Conservation (phyloP, 2,797 vertebrate species). For the Oophaga sylvatica region DNA sequence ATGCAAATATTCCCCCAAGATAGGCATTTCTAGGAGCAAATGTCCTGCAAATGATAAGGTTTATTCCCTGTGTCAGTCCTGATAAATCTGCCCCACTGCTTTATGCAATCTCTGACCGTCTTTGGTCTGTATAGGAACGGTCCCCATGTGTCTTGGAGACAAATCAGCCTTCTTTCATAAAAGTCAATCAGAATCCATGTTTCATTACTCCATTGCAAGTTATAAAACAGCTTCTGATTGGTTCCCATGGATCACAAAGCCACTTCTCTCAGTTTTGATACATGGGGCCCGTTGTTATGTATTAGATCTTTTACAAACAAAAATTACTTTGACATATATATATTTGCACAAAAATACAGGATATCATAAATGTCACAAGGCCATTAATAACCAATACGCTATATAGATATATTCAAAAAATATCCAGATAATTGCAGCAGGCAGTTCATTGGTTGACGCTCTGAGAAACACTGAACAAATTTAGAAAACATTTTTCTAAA, state of each 20-base stretch:
- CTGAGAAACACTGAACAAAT: constrained; percentile 20
- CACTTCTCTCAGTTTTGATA: not conserved
- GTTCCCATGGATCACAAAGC: not conserved
- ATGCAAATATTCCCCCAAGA: not conserved
- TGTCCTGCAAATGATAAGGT: not conserved
- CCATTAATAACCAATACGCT: constrained; percentile 21
- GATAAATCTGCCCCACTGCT: not conserved
- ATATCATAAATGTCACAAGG: constrained; percentile 50
- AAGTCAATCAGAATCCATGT: not conserved
- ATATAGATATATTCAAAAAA: constrained; percentile 34
- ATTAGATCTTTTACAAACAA: constrained; percentile 11
- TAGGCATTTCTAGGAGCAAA: not conserved
- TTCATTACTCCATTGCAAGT: not conserved
- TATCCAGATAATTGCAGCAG: not conserved
- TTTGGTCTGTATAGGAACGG: constrained; percentile 34
- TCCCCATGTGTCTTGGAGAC: not conserved
- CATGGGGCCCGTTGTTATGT: not conserved
- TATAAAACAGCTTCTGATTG: not conserved
- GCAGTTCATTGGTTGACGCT: constrained; percentile 26
- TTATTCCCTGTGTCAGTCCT: not conserved
- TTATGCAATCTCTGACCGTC: constrained; percentile 6
- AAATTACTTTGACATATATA: constrained; percentile 22
- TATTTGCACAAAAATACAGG: constrained; percentile 50
- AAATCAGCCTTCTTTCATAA: not conserved
- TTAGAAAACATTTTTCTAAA: constrained; percentile 30